Base-by-base conservation (phyloP, 1,140 invertebrate genomes). In the Pseudoatta argentina region DNA sequence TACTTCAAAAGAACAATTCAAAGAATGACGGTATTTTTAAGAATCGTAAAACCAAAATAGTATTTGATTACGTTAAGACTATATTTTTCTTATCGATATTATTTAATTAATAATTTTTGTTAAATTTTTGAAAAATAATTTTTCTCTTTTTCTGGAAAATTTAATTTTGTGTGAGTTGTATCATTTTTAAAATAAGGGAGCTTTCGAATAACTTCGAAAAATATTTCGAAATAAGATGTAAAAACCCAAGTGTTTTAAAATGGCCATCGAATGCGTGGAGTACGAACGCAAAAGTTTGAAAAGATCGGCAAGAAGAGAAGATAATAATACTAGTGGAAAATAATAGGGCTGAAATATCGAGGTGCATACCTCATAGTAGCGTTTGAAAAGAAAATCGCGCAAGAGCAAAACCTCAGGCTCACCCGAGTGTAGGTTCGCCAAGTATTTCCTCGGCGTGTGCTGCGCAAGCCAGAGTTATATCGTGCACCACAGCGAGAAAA, bases 341-440 rank as follows among this genome's bases (percentile, higher is more conserved):
- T 21, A 39, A 48, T 44, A 48, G 27, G 59, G 16, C 39, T 51
- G 55, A 61, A 63, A 27, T 73, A 82, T 82, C 79, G 79, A 73
- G 24, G 48, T 24, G 30, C 48, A 16, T 61, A 34, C 24, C 34
- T 48, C 34, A 24, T 44, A 44, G 64, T 27, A 16, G 63, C 30
- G 78, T 72, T 34, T 82, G 78, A 72, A 82, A 82, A 82, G 66
- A 67, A 82, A 72, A 82, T 34, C 34, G 53, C 12, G 78, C 64
- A 27, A 27, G 34, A 64, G 66, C 66, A 81, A 73, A 82, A 73
- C 79, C 57, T 72, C 67, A 4, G 24, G 39, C 67, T 44, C 53
- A 66, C 16, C 8, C 79, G 39, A 72, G 79, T 59, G 30, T 57
- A 48, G 79, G 51, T 59, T 71, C 66, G 30, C 77, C 77, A n/a